Evolutionary conservation across 2,888 invertebrate species (phyloP), one percentile per base, ranked within the genome.

Genomic region (Watsonalla binaria): DNA sequence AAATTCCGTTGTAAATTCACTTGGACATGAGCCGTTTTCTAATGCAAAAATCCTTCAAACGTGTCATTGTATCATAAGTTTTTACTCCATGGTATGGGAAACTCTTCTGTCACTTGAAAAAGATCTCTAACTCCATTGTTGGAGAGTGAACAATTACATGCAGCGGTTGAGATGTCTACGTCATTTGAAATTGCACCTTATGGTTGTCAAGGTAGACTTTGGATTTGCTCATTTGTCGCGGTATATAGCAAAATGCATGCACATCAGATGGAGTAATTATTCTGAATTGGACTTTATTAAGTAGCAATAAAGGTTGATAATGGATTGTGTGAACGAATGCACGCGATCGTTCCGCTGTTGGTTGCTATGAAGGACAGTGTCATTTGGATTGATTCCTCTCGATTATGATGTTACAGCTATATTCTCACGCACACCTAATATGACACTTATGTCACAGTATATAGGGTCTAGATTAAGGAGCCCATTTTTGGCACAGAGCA

Each of bases 271-370:
- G 14, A 49, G 5, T 5, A 15, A 37, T 49, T 14, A 11, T 49
- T 14, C 14, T 49, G 37, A 49, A 49, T 49, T 49, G 39, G 37
- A 49, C 49, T 49, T 49, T 49, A 49, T 49, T 49, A 15, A 6
- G 7, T 2, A 11, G 5, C 37, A 15, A 6, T 37, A 9, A 5
- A 39, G 49, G 49, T 49, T 37, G 39, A 47, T 59, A 47, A 48
- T 51, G 45, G 50, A 45, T 9, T 5, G 48, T 45, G 51, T 51
- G 56, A 57, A 63, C 64, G 66, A 50, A 61, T 59, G 72, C 82
- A 81, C 83, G 82, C 84, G 74, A 82, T 57, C 76, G 83, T 84
- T 80, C 74, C 80, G 76, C 67, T 72, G 62, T 65, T 60, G 64
- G 70, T 66, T 67, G 57, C 56, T 57, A 58, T 61, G 80, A 82